Evolutionary conservation across 2,797 vertebrate genomes (phyloP), one percentile per base, ranked within the genome.

Genomic region (Eremophila alpestris): DNA sequence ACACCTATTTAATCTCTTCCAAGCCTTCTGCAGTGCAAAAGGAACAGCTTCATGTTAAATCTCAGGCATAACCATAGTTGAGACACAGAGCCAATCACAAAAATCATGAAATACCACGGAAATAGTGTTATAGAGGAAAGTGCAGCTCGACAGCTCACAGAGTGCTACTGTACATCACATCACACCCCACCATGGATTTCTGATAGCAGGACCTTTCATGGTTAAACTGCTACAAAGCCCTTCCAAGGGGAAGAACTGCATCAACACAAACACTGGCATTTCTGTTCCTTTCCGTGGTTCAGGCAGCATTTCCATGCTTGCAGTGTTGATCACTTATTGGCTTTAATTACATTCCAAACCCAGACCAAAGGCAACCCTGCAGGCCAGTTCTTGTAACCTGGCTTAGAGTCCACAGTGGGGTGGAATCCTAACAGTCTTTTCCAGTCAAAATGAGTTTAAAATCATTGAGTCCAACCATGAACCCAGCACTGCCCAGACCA

Each of bases 221-320:
- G 68, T n/a, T 80, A 46, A 86, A 36, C 41, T 30, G 56, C 83
- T n/a, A 48, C 60, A 60, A 83, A 93, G 81, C 89, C 68, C 54
- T 45, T 78, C 27, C 13, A 56, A 81, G 68, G 8, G 20, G 75
- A 49, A 4, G 32, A 69, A 75, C 10, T 49, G 56, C 59, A 89
- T 55, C 45, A 56, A 65, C 40, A 87, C 59, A 56, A 83, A 55
- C 15, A 34, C 22, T 20, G 85, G 23, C 29, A 41, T 34, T 77
- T 64, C 89, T 91, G 65, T 10, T 59, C 78, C 21, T 51, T 81
- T 75, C 70, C 18, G 5, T 5, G 45, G 23, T 22, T 79, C 78
- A 91, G 91, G 76, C 70, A 89, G 68, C 83, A 93, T 83, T 92
- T 62, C 93, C 90, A 93, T 87, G 86, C 94, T 93, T 95, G 96